phyloP scores from a whole-genome alignment of 92 coral and sea anemone species.

The Zoanthus solanderi region DNA sequence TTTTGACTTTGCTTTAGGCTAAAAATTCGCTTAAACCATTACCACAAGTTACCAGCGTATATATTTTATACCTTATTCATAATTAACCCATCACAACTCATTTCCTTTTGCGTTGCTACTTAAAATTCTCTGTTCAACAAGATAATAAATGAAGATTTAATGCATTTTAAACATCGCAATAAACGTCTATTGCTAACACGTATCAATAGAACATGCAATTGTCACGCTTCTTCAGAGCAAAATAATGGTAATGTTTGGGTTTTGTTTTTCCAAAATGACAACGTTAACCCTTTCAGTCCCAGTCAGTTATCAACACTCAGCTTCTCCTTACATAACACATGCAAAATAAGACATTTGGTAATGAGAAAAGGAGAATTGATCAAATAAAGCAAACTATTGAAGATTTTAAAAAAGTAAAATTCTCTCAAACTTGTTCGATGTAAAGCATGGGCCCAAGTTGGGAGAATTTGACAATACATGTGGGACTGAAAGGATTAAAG shows the following conservation, averaged over 20 bases:
- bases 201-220: neutral
- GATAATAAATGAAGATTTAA: neutral
- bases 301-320: too few species aligned
- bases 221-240: neutral
- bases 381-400: neutral
- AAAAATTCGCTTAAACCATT: neutral
- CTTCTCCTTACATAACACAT: too few species aligned
- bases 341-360: too few species aligned
- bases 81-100: conserved; percentile 16
- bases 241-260: neutral
- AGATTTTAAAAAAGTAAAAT: too few species aligned
- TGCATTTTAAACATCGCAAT: neutral
- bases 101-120: neutral
- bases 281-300: neutral
- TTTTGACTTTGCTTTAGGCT: conserved; percentile 18
- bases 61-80: neutral
- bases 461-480: too few species aligned
- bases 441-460: too few species aligned
- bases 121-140: neutral
- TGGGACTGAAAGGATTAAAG: neutral
- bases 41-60: neutral
- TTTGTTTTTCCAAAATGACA: neutral
- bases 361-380: neutral
- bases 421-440: too few species aligned
- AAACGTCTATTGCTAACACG: neutral